Evolutionary conservation across 2,113 vertebrate genomes (phyloP).

Genomic region (Equus quagga): DNA sequence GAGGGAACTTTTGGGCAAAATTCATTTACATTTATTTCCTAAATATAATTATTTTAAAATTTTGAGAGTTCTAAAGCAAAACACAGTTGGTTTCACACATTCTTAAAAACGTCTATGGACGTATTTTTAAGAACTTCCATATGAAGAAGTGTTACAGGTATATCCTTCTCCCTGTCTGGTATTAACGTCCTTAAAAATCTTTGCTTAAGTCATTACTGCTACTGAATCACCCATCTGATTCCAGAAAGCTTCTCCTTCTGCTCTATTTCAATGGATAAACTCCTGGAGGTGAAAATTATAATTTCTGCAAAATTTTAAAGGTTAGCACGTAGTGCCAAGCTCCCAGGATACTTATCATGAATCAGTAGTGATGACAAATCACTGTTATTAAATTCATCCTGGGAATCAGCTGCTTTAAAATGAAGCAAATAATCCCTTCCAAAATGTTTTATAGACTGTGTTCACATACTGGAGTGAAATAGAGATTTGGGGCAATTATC

Average conservation of each 20-base stretch:
- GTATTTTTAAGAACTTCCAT: constrained; percentile 38
- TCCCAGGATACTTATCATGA: constrained; percentile 53
- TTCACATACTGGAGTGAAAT: constrained; percentile 42
- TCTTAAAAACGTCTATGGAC: background rate
- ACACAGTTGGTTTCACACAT: background rate
- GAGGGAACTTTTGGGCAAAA: background rate
- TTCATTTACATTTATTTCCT: background rate
- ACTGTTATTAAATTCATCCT: constrained; percentile 70
- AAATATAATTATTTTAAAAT: background rate
- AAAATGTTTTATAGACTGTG: constrained; percentile 60
- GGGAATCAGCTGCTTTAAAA: constrained; percentile 64
- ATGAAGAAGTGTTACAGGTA: background rate
- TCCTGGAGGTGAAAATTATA: constrained; percentile 6
- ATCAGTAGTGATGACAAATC: constrained; percentile 74
- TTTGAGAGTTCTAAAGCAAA: constrained; percentile 1
- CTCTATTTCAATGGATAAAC: background rate
- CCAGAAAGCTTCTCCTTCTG: background rate
- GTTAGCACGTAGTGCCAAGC: background rate
- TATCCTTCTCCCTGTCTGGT: background rate
- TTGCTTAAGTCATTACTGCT: constrained; percentile 15
- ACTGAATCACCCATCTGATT: background rate
- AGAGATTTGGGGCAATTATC: constrained; percentile 70
- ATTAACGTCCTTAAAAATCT: background rate
- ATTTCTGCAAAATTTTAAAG: constrained; percentile 48
- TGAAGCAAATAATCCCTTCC: constrained; percentile 62